Percentiles rank a stretch among this genome's conserved stretches.
Evolutionary conservation across 2,797 vertebrate genomes (phyloP).

Genomic region (Chloroceryle inda): DNA sequence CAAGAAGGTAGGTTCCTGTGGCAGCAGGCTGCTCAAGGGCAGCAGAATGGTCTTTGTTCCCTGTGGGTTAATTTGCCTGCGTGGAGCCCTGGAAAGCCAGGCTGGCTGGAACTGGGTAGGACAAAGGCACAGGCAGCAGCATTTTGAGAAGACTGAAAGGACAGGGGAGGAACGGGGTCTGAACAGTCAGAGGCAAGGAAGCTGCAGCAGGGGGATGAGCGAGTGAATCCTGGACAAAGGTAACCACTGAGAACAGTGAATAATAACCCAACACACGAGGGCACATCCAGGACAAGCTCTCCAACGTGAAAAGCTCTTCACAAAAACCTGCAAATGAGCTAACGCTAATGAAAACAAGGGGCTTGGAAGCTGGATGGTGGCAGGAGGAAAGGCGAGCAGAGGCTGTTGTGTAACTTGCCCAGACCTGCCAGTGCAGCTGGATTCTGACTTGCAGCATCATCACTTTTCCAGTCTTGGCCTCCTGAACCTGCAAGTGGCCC

Average conservation of each 20-base stretch:
- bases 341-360: slow-evolving; percentile 7
- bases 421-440: slow-evolving; percentile 31
- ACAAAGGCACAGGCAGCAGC: not conserved
- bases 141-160: not conserved
- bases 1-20: not conserved
- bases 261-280: not conserved
- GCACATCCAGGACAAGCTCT: not conserved
- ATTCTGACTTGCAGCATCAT: slow-evolving; percentile 42
- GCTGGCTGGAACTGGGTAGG: not conserved
- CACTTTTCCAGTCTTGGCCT: slow-evolving; percentile 24
- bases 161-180: not conserved
- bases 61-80: not conserved
- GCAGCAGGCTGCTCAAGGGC: not conserved
- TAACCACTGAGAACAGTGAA: not conserved
- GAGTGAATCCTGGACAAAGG: not conserved
- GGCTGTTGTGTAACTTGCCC: not conserved
- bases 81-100: not conserved
- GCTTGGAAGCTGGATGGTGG: not conserved
- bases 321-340: slow-evolving; percentile 6
- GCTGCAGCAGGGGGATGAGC: not conserved
- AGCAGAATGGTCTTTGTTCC: not conserved
- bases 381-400: not conserved
- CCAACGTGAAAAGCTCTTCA: not conserved
- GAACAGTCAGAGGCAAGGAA: not conserved
- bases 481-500: not conserved